Evolutionary conservation across 2,113 vertebrate genomes (phyloP), one percentile per base, ranked within the genome.

Genomic region (Etia nguti): DNA sequence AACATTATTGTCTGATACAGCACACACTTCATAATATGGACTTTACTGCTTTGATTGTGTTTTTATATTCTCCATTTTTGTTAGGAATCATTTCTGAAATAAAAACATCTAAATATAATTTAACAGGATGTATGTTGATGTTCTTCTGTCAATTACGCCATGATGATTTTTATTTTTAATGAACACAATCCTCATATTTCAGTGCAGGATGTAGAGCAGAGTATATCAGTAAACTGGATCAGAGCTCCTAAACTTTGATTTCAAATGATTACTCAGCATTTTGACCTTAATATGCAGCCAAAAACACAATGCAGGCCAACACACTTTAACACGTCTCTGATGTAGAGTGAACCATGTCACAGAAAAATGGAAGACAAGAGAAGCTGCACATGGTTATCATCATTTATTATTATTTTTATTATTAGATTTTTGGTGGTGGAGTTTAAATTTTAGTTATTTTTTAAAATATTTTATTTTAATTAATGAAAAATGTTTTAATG

Each of bases 191-290:
- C 34, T n/a, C 18, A 0, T 36, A 65, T 65, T 34, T 2, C 55
- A 56, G 4, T 26, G 55, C 11, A 26, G 55, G 1, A 26, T 56
- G 1, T 29, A 29, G 4, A 48, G 46, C 29, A 29, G 29, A 29
- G 29, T 29, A 29, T 48, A 2, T 6, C 16, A 60, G 0, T 18
- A 0, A 31, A 31, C 3, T 31, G 13, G 57, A 60, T 60, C 55
- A 57, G 0, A 15, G 55, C 55, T 57, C 24, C 55, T 7, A 57
- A 57, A 26, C 55, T 57, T 57, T 1, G 15, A 31, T 16, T 31
- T 59, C 26, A 59, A 8, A 36, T 36, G 34, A 36, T 36, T 36
- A 36, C 8, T 36, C 34, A 36, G 34, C 34, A 43, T 13, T 43
- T 43, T 46, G 46, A 18, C 6, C 46, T 18, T 50, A 50, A 50